These are phyloP conservation scores for Chunga burmeisteri DNA, from an alignment of 2,113 vertebrate genomes.

Conservation along the genomic window DNA sequence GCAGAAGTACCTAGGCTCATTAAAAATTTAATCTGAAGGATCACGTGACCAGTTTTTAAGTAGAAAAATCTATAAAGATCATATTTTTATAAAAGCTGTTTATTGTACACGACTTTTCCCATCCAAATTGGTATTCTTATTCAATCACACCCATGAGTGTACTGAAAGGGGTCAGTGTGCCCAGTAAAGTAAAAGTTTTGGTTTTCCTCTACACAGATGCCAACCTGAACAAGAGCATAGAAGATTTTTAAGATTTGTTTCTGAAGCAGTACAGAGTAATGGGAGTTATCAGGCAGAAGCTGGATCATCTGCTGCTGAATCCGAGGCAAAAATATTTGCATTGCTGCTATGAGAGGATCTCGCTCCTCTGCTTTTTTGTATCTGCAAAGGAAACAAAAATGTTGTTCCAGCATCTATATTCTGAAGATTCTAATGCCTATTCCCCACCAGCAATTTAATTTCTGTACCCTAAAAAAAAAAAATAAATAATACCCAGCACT, in stretches of 20 bases:
- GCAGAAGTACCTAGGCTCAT: neutral
- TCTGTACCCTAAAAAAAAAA: neutral
- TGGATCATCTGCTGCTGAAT: constrained; percentile 92
- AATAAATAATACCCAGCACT: neutral
- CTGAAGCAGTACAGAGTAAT: constrained; percentile 93
- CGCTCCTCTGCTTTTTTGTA: constrained; percentile 95
- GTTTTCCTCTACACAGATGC: constrained; percentile 1
- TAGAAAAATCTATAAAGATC: neutral
- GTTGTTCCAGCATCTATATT: neutral
- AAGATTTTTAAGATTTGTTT: constrained; percentile 99
- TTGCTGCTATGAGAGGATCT: constrained; percentile 91
- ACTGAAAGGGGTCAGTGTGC: neutral
- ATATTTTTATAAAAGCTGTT: neutral
- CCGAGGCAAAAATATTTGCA: constrained; percentile 93
- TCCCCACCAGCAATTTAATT: neutral
- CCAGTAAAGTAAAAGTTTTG: neutral
- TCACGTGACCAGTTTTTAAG: neutral
- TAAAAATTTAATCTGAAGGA: neutral
- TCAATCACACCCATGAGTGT: neutral
- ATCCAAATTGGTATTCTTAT: neutral
- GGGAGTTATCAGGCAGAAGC: constrained; percentile 85
- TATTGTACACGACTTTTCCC: neutral
- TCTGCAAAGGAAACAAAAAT: constrained; percentile 70
- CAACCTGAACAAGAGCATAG: constrained; percentile 94
- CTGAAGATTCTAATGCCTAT: neutral